A percentile compares a stretch with the other conserved stretches of the same genome.
phyloP scores from a whole-genome alignment of 2,888 invertebrate species.

The Limnephilus marmoratus region DNA sequence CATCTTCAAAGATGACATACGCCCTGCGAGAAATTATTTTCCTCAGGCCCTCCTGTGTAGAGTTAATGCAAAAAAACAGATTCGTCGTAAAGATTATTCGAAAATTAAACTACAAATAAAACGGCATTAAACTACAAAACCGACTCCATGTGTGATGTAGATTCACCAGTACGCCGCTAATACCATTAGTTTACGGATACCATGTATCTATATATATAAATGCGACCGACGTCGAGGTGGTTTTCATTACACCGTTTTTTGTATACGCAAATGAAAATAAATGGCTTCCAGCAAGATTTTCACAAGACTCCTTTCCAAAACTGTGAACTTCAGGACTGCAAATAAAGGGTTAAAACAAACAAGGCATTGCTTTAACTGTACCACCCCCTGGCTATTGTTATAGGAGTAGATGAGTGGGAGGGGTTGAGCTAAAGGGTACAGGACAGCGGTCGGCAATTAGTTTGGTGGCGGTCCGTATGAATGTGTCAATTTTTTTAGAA shows the following conservation, averaged over 20 bases:
- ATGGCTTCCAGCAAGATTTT: neutral
- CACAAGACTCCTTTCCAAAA: neutral
- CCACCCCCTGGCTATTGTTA: neutral
- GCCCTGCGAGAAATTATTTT: too few species aligned
- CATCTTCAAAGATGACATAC: too few species aligned
- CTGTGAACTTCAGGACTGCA: neutral
- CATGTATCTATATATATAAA: neutral
- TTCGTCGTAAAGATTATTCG: too few species aligned
- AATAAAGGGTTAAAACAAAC: neutral
- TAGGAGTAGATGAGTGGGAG: neutral
- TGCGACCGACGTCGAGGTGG: neutral
- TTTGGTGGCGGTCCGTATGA: too few species aligned
- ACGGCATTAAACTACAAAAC: too few species aligned
- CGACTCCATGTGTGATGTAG: too few species aligned
- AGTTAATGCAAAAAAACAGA: too few species aligned
- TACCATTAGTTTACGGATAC: too few species aligned
- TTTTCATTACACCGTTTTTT: neutral
- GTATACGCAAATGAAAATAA: neutral
- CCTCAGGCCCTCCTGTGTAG: too few species aligned
- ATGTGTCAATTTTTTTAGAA: too few species aligned
- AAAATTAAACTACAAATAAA: too few species aligned
- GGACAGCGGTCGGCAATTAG: neutral
- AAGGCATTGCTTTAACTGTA: neutral
- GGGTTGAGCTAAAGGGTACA: neutral
- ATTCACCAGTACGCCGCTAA: too few species aligned